Evolutionary conservation across 2,888 invertebrate species (phyloP).

Genomic region (Apeira syringaria): DNA sequence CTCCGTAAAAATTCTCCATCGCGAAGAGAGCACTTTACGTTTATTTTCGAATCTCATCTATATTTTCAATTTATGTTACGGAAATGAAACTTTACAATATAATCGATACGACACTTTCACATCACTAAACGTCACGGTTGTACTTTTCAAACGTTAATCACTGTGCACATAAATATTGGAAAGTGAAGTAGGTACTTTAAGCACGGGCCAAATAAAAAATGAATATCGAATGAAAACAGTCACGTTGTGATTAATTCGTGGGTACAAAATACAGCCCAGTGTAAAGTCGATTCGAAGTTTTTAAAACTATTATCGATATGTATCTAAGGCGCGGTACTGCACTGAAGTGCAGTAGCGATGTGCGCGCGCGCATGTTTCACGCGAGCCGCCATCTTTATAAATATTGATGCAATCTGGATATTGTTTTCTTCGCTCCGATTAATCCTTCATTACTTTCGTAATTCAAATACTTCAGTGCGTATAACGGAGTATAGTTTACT

Average conservation of each 20-base stretch:
- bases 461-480: slow-evolving; percentile 51
- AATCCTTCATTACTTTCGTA: slow-evolving; percentile 64
- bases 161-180: no score
- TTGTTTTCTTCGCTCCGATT: slow-evolving; percentile 71
- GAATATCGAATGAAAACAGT: no score
- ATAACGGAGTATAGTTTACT: slow-evolving; percentile 20
- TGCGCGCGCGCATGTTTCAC: slow-evolving; percentile 55
- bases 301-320: not conserved
- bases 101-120: slow-evolving; percentile 35
- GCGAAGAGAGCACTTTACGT: slow-evolving; percentile 30
- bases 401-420: slow-evolving; percentile 76
- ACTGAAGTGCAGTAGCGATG: slow-evolving; percentile 60
- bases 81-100: slow-evolving; percentile 15
- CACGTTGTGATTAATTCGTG: no score
- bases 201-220: not conserved
- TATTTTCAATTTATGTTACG: slow-evolving; percentile 26
- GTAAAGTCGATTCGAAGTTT: no score
- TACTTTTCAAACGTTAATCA: slow-evolving; percentile 3
- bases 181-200: no score
- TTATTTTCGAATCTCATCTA: slow-evolving; percentile 29
- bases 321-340: slow-evolving; percentile 17
- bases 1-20: slow-evolving; percentile 76
- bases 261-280: no score
- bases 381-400: slow-evolving; percentile 64
- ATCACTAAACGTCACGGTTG: slow-evolving; percentile 24